Evolutionary conservation across 2,113 vertebrate genomes (phyloP), one percentile per base, ranked within the genome.

Genomic region (Cyprinus carpio): DNA sequence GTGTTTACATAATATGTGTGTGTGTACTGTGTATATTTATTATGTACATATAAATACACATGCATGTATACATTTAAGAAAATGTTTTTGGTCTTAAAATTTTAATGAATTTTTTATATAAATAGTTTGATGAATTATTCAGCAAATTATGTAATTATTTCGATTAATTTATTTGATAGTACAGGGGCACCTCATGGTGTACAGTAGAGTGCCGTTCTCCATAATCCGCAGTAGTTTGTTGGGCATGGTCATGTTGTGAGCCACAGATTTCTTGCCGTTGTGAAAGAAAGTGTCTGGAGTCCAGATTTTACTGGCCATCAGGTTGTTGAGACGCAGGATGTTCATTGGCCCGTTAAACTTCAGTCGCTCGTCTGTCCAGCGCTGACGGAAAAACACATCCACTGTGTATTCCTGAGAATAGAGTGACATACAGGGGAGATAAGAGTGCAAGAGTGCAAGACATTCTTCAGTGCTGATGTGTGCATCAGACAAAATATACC

Each of bases 221-320:
- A 96, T 95, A 79, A 97, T 97, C 86, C 96, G 91, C 29, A 97
- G 93, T 6, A 97, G 93, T 72, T 97, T 97, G 88, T 97, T 97
- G 77, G 96, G 96, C 96, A 97, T 97, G 1, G 96, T 97, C 96
- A 97, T 97, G 82, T 97, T 97, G 90, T 97, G 96, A 85, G 96
- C 96, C 82, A 97, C 96, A 0, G 96, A 97, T 86, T 97, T 97
- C 87, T 97, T 97, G 49, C 96, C 96, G 78, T 97, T 97, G 88
- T 97, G 96, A 90, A 97, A 97, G 90, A 97, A 97, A 6, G 96
- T 97, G 84, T 97, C 96, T 58, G 96, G 96, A 29, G 96, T 97
- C 96, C 96, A 97, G 87, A 97, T 97, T 92, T 97, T 97, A 92
- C 96, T 97, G 84, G 96, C 96, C 96, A 97, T 97, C 90, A 97